Evolutionary conservation across 1,140 invertebrate species (phyloP), one percentile per base, ranked within the genome.

Genomic region (Dufourea novaeangliae): DNA sequence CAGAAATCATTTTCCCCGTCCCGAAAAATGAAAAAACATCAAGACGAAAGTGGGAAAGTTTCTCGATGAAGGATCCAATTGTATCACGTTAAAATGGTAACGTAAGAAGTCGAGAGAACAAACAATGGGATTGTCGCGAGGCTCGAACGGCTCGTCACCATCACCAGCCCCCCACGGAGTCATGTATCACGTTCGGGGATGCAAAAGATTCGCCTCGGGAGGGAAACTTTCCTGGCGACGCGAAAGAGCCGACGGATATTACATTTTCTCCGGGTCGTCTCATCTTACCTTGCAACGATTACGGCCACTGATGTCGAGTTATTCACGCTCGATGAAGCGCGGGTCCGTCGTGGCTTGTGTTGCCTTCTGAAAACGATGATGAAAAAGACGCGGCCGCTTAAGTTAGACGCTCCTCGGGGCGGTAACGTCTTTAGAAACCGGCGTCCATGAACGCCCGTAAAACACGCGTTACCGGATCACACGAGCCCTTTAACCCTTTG

Each of bases 281-380:
- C 69, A 71, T 76, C 68, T 70, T 56, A 54, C 56, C 75, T 78
- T 78, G 80, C 50, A 37, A 52, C 81, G 82, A 82, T 83, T 83
- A 83, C 64, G 72, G 74, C 50, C 32, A 56, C 80, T 68, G 79
- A 83, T 82, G 79, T 75, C 80, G 62, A 67, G 61, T 82, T 83
- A 73, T 73, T 83, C 57, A 79, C 64, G 75, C 80, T 83, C 69
- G 75, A 37, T 44, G 75, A 62, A 83, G 80, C 80, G 41, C 66
- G 32, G n/a, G n/a, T n/a, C 54, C 50, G 20, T 41, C 59, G 8
- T 41, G 10, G 14, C 44, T 29, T 32, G 34, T 57, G 52, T 57
- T 44, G 37, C 69, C 72, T n/a, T 52, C 32, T 72, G 69, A 62
- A 72, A 78, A 62, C 68, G 57, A 71, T 37, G 34, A 32, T 61